Evolutionary conservation across 1,140 invertebrate genomes (phyloP), one percentile per base, ranked within the genome.

Genomic region (Ladona fulva): DNA sequence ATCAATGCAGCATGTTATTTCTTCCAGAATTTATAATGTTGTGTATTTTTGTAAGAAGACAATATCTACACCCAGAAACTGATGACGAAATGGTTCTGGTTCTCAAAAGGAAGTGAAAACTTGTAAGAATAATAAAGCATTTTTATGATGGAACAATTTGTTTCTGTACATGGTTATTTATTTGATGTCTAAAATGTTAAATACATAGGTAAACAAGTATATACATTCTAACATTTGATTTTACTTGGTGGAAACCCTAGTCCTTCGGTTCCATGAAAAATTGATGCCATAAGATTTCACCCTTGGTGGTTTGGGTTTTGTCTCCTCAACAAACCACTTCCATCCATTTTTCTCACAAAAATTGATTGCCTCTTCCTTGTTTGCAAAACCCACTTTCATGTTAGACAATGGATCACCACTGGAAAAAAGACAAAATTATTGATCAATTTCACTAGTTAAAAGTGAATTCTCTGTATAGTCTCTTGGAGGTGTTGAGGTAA

Each of bases 261-360:
- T 98, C 82, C 94, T 91, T 83, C 94, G 97, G 83, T 98, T 94
- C 98, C 98, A 99, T 3, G 96, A 90, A 86, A 98, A 99, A 84
- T 99, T 99, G 19, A 91, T 83, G 78, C 94, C 96, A 85, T 99
- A 99, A 66, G 90, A 93, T 83, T 99, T 97, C n/a, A 90, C 89
- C 80, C 91, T 94, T 37, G 90, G 88, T 81, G 92, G 92, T 59
- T 91, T 89, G 59, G 88, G 86, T 76, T 91, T 89, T 25, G 89
- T 89, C 77, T 90, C 88, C 82, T 95, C 92, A 24, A 99, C 84
- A 81, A 90, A 94, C 87, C 94, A 99, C 19, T 90, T 86, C 94
- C 95, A 99, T 11, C 95, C 95, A 89, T 99, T 98, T 84, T 97
- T 97, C 82, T 98, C 92, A 85, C 97, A 99, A 84, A 94, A 95